Evolutionary conservation across 1,140 invertebrate species (phyloP).

Genomic region (Uloborus diversus): DNA sequence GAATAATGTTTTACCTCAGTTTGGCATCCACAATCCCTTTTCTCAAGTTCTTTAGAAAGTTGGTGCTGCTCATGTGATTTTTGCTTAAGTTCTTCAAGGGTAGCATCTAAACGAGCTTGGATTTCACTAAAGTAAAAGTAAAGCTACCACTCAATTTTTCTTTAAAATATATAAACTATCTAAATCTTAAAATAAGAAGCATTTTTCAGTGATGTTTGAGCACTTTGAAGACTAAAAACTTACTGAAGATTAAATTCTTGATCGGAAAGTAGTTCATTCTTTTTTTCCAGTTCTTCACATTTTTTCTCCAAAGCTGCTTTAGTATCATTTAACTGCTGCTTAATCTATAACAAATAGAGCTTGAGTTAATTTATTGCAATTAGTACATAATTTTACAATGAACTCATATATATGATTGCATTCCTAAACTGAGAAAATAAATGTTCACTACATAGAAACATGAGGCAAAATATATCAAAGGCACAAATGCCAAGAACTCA

Average conservation of each 20-base stretch:
- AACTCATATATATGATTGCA: too few species aligned
- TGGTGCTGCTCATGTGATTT: background rate
- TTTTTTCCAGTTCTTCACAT: constrained; percentile 26
- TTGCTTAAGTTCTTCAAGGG: background rate
- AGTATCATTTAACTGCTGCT: constrained; percentile 32
- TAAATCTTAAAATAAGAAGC: background rate
- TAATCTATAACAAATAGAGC: constrained; percentile 16
- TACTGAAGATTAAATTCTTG: constrained; percentile 40
- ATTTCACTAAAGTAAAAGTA: constrained; percentile 28
- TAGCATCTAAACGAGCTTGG: background rate
- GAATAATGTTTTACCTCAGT: constrained; percentile 6
- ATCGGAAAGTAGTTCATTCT: constrained; percentile 39
- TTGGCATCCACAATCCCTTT: constrained; percentile 17
- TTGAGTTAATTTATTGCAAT: background rate
- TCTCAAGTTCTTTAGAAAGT: background rate
- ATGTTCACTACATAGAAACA: background rate
- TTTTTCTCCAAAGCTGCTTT: constrained; percentile 30
- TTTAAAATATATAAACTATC: background rate
- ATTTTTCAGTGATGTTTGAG: background rate
- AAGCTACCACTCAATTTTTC: background rate
- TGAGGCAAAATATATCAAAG: background rate
- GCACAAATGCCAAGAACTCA: too few species aligned
- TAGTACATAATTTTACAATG: too few species aligned
- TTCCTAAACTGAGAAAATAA: too few species aligned
- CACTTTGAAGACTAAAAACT: background rate